Evolutionary conservation across 2,797 vertebrate genomes (phyloP).

Genomic region (Alcedo atthis): DNA sequence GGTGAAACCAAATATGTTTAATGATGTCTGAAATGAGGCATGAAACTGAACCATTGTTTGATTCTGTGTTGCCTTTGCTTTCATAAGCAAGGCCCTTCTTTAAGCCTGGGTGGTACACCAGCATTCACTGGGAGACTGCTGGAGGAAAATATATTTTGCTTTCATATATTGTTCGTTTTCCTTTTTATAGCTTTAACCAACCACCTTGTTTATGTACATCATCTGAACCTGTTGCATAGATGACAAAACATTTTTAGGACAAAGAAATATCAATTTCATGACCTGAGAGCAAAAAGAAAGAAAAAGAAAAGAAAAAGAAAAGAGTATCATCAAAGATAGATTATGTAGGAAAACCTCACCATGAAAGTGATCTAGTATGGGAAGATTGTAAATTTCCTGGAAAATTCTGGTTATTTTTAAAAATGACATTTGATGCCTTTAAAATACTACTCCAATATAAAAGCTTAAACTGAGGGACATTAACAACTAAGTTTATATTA

Average conservation of each 20-base stretch:
- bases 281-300: background rate
- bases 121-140: background rate
- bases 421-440: background rate
- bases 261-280: background rate
- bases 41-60: conserved; percentile 55
- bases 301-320: background rate
- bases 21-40: conserved; percentile 51
- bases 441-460: background rate
- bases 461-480: background rate
- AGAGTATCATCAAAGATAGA: background rate
- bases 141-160: background rate
- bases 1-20: conserved; percentile 42
- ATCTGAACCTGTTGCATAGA: background rate
- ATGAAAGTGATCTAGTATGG: background rate
- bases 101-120: conserved; percentile 33
- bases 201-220: background rate
- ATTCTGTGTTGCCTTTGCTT: conserved; percentile 30
- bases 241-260: background rate
- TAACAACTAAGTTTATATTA: background rate
- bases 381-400: background rate
- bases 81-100: conserved; percentile 5
- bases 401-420: background rate
- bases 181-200: background rate
- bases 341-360: background rate
- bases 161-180: background rate